Base-by-base conservation (phyloP, 35 echinoderm and acorn worm species). In the Apostichopus californicus region DNA sequence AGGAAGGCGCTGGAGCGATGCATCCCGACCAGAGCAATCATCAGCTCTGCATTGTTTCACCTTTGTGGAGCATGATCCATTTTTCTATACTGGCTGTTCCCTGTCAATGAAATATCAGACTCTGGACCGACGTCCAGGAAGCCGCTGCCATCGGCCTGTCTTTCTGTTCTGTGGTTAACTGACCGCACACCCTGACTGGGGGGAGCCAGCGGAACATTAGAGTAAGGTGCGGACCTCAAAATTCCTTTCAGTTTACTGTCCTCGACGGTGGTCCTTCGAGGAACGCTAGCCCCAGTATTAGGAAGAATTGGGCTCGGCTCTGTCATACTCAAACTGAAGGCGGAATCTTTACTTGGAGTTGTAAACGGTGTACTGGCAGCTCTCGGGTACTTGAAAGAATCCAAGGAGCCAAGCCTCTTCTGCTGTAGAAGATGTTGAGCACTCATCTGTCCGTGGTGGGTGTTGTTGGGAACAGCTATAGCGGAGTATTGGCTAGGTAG, bases 351-450 rank as follows among this genome's bases (percentile, higher is more conserved):
- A 60, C 78, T 88, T 12, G 97, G 97, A 12, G 97, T 99, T 55
- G 87, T 83, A 84, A 91, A 95, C 8, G 97, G 97, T 2, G 97
- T 99, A 78, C 97, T 99, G 11, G 93, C 92, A 64, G 97, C 97
- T 82, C 95, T 93, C 4, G 78, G 75, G 14, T 91, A 92, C 20
- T 92, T 96, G 9, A 80, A 26, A 55, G 91, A 83, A 15, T 82
- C 61, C 79, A 53, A 46, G 21, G 89, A 68, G 57, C 93, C 52
- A 17, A 94, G 21, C 57, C 26, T 71, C 56, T 86, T 91, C 80
- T 68, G 58, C 24, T 88, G 79, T 63, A 72, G 64, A 52, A 57
- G 77, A 71, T 94, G 54, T 66, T 70, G 56, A 34, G 9, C 17
- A 77, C 88, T 52, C 82, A 71, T 15, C 88, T 70, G 53, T 92